Conservation (phyloP, 2,113 vertebrate genomes). For the Chaenogobius annularis region DNA sequence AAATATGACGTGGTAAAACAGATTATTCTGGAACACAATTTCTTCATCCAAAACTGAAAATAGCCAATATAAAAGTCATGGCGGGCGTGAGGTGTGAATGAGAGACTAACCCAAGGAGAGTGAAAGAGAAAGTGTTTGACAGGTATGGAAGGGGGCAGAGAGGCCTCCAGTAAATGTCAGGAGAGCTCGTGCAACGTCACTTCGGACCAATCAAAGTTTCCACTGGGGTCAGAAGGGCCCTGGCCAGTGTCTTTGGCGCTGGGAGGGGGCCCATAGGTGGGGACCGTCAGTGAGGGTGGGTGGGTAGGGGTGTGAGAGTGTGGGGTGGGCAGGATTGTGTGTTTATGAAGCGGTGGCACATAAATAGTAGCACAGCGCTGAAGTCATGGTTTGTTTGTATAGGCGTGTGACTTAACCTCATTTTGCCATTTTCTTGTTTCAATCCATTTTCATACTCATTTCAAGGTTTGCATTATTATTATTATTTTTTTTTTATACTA, state of each 20-base stretch:
- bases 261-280: slow-evolving; percentile 24
- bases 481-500: too few relatives aligned
- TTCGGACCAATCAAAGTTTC: slow-evolving; percentile 65
- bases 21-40: slow-evolving; percentile 1
- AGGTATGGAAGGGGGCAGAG: slow-evolving; percentile 28
- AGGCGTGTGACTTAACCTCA: slow-evolving; percentile 19
- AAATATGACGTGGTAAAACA: background rate
- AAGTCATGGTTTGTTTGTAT: slow-evolving; percentile 62
- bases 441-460: background rate
- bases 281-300: slow-evolving; percentile 42
- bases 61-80: background rate
- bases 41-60: background rate
- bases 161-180: slow-evolving; percentile 70
- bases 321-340: slow-evolving; percentile 54
- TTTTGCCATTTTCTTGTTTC: slow-evolving; percentile 29
- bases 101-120: slow-evolving; percentile 22
- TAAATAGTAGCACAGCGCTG: slow-evolving; percentile 69
- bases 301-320: slow-evolving; percentile 52
- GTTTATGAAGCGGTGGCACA: slow-evolving; percentile 66
- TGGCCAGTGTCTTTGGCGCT: slow-evolving; percentile 52
- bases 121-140: slow-evolving; percentile 33
- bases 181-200: slow-evolving; percentile 52
- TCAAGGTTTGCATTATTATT: background rate
- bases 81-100: background rate
- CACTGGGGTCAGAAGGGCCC: slow-evolving; percentile 62